Evolutionary conservation across 2,797 vertebrate species (phyloP).

Genomic region (Lepilemur septentrionalis): DNA sequence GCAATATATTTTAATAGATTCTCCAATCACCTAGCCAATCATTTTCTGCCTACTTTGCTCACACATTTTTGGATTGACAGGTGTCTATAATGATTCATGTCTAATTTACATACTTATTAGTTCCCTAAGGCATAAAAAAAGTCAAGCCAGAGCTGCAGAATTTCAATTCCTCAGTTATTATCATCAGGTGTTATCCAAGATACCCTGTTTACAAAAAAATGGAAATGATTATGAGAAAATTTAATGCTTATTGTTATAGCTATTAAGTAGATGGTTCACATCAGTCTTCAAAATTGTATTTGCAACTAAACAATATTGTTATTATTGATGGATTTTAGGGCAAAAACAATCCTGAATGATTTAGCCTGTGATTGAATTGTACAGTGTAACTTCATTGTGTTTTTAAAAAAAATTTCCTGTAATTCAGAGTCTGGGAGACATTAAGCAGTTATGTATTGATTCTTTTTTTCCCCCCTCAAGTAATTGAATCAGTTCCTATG

Average conservation of each 20-base stretch:
- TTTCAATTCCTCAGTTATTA: conserved; percentile 42
- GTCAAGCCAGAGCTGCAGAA: conserved; percentile 51
- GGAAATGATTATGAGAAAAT: conserved; percentile 35
- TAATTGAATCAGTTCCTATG: conserved; percentile 63
- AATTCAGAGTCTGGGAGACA: conserved; percentile 27
- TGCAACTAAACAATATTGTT: conserved; percentile 30
- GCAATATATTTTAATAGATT: conserved; percentile 53
- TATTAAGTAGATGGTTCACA: conserved; percentile 38
- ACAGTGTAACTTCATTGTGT: conserved; percentile 32
- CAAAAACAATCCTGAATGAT: conserved; percentile 36
- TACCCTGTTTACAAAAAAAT: not conserved
- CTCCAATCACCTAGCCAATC: conserved; percentile 17
- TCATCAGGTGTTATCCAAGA: conserved; percentile 56
- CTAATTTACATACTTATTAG: conserved; percentile 64
- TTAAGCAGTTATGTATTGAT: conserved; percentile 61
- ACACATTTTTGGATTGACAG: conserved; percentile 65
- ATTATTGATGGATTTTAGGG: conserved; percentile 49
- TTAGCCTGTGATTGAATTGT: conserved; percentile 52
- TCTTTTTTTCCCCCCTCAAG: conserved; percentile 10
- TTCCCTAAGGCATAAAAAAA: conserved; percentile 43
- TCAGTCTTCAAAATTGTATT: conserved; percentile 58
- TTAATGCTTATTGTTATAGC: conserved; percentile 41
- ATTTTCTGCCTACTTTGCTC: conserved; percentile 49
- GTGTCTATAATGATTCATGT: conserved; percentile 37
- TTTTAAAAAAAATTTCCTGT: conserved; percentile 45